phyloP scores from a whole-genome alignment of 2,797 vertebrate genomes.

The Acanthopagrus latus region DNA sequence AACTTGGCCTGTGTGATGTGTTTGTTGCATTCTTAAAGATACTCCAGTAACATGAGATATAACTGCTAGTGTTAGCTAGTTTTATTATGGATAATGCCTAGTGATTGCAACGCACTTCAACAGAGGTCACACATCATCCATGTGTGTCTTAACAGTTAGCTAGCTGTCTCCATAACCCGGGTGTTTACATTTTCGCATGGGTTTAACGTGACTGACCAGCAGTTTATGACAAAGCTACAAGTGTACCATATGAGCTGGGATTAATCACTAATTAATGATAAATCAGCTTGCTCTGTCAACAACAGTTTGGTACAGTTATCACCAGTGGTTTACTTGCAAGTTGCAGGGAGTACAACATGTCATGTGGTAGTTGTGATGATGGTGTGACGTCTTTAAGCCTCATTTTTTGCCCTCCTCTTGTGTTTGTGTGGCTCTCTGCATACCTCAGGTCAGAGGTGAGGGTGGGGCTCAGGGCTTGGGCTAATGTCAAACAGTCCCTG shows the following conservation, averaged over 20 bases:
- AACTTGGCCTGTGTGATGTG: conserved; percentile 6
- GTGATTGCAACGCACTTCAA: not conserved
- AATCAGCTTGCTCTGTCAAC: not conserved
- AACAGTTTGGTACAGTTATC: not conserved
- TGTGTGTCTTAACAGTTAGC: not conserved
- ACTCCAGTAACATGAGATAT: not conserved
- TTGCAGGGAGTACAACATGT: not conserved
- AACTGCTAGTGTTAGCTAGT: not conserved
- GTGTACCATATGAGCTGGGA: not conserved
- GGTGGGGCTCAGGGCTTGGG: conserved; percentile 29
- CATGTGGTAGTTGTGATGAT: not conserved
- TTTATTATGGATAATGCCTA: not conserved
- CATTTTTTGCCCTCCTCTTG: not conserved
- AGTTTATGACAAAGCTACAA: not conserved
- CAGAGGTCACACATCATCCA: not conserved
- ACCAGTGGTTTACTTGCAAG: not conserved
- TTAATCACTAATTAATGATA: conserved; percentile 2
- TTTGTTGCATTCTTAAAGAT: conserved; percentile 1
- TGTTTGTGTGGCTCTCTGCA: conserved; percentile 8
- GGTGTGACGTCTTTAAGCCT: not conserved
- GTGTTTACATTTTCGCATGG: conserved; percentile 12
- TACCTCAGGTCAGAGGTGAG: conserved; percentile 40
- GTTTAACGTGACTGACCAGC: conserved; percentile 5
- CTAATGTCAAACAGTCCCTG: conserved; percentile 75
- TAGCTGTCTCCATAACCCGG: not conserved